phyloP scores from a whole-genome alignment of 2,113 vertebrate genomes.

The Enhydra lutris region DNA sequence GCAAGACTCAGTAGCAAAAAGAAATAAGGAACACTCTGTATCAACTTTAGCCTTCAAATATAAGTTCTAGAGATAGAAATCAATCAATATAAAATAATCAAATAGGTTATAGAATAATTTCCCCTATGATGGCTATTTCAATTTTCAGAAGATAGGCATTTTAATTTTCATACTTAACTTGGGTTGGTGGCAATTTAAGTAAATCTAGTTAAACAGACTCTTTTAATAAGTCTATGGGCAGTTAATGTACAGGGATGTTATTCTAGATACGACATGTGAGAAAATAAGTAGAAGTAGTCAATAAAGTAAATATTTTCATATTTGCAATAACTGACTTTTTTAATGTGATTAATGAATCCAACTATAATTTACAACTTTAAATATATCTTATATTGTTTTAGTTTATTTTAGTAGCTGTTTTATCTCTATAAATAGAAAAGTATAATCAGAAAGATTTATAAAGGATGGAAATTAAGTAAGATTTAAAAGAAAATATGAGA shows the following conservation, averaged over 20 bases:
- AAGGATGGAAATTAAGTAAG: constrained; percentile 33
- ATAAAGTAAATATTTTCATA: constrained; percentile 4
- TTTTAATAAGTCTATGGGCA: neutral
- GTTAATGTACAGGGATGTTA: neutral
- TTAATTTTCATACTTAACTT: constrained; percentile 12
- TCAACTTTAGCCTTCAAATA: neutral
- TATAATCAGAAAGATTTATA: constrained; percentile 32
- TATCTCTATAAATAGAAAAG: constrained; percentile 26
- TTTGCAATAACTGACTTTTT: neutral
- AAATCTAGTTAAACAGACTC: neutral
- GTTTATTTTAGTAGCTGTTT: constrained; percentile 36
- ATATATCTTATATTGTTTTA: neutral
- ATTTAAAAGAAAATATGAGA: constrained; percentile 51
- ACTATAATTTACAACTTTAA: constrained; percentile 27
- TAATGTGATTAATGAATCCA: constrained; percentile 18
- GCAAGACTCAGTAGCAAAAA: neutral
- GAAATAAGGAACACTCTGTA: neutral
- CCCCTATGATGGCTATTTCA: neutral
- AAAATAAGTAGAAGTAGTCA: neutral
- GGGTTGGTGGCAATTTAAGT: neutral
- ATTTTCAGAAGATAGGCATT: neutral
- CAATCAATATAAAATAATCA: neutral
- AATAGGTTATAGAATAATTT: neutral
- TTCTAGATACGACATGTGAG: neutral
- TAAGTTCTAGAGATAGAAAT: neutral